Evolutionary conservation across 1,140 invertebrate genomes (phyloP).

Genomic region (Drosophila melanogaster): Release_6_plus_ISO1_MT NT_037436.4:7307001-7307500

Average conservation of each 20-base stretch:
- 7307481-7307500: neutral
- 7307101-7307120: constrained; percentile 16
- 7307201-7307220: constrained; percentile 16
- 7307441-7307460: constrained; percentile 18
- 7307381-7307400: no score
- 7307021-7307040: neutral
- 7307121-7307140: constrained; percentile 27
- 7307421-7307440: neutral
- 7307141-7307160: constrained; percentile 41
- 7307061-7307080: constrained; percentile 60
- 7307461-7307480: constrained; percentile 8
- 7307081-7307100: constrained; percentile 4
- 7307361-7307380: no score
- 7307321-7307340: no score
- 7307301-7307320: neutral
- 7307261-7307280: neutral
- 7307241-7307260: constrained; percentile 1
- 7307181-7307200: constrained; percentile 38
- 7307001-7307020: neutral
- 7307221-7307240: neutral
- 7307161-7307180: constrained; percentile 2
- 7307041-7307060: constrained; percentile 65
- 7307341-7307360: no score
- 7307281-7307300: constrained; percentile 1
- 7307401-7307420: no score